phyloP scores from a whole-genome alignment of 2,113 vertebrate genomes.

The Crotalus tigris region DNA sequence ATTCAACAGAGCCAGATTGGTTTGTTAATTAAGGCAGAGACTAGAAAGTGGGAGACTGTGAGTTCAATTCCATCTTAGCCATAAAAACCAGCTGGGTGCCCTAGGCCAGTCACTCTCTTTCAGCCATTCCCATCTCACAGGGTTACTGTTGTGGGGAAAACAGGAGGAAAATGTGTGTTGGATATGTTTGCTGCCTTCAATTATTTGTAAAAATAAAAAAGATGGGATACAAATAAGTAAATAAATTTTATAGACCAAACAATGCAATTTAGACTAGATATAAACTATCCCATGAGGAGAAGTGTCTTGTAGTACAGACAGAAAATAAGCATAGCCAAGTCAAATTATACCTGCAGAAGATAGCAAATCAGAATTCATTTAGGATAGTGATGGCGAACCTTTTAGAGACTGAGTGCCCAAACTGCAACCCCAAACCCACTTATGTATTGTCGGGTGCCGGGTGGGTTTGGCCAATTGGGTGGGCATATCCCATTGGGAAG shows the following conservation, averaged over 20 bases:
- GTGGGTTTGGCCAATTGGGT: no score
- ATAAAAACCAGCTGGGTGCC: not conserved
- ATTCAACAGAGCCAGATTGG: not conserved
- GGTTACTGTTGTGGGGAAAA: not conserved
- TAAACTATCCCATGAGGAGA: not conserved
- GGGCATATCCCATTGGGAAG: no score
- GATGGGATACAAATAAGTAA: not conserved
- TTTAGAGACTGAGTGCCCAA: no score
- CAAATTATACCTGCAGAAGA: not conserved
- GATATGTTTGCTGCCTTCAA: not conserved
- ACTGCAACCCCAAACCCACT: no score
- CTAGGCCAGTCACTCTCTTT: not conserved
- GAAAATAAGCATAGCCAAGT: not conserved
- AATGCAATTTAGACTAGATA: not conserved
- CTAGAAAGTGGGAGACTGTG: not conserved
- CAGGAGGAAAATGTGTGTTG: not conserved
- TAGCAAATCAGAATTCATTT: not conserved
- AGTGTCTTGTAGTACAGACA: not conserved
- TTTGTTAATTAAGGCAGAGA: not conserved
- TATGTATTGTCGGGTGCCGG: no score
- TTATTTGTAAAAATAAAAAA: not conserved
- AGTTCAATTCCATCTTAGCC: not conserved
- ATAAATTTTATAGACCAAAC: not conserved
- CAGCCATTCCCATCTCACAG: not conserved
- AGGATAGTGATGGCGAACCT: not conserved